Evolutionary conservation across 2,113 vertebrate species (phyloP), one percentile per base, ranked within the genome.

Genomic region (Mobula birostris): DNA sequence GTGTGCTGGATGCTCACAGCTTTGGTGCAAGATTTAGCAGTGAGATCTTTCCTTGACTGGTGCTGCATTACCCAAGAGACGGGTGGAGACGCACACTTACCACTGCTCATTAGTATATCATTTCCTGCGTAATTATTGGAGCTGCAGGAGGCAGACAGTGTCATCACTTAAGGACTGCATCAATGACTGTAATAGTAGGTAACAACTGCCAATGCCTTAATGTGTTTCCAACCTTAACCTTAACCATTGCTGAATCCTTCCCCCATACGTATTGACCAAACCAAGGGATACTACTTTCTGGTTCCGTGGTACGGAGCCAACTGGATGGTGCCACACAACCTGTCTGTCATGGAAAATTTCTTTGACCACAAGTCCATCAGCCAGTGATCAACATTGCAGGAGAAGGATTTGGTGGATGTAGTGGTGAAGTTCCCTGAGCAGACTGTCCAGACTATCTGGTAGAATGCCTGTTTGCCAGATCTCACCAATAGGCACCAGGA

Each of bases 71-170:
- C 68, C 68, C 36, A 48, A 11, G 91, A 93, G 91, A 74, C 91
- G 61, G 91, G 68, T 40, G 40, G 91, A 93, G 40, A 56, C 70
- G 56, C 68, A 93, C 19, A 29, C 61, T 19, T 17, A 74, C 32
- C 91, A 93, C 70, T 74, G 63, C 90, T 74, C 27, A 70, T 93
- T 93, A 48, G 36, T 74, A 40, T 93, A 36, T 70, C 27, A 76
- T 93, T 93, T 63, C 91, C 70, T 72, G 19, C 70, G 29, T 74
- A 74, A 72, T 74, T 93, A 72, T 56, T 56, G 12, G 27, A 29
- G 32, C 40, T 76, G 32, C 56, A 76, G 70, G 70, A 72, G 36
- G 12, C 68, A 56, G 90, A 74, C 32, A 92, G 27, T 48, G 15
- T 56, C 21, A 4, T 21, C 27, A 40, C 68, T 92, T 72, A 32